phyloP scores from a whole-genome alignment of 2,888 invertebrate species.

The Ochropleura plecta region DNA sequence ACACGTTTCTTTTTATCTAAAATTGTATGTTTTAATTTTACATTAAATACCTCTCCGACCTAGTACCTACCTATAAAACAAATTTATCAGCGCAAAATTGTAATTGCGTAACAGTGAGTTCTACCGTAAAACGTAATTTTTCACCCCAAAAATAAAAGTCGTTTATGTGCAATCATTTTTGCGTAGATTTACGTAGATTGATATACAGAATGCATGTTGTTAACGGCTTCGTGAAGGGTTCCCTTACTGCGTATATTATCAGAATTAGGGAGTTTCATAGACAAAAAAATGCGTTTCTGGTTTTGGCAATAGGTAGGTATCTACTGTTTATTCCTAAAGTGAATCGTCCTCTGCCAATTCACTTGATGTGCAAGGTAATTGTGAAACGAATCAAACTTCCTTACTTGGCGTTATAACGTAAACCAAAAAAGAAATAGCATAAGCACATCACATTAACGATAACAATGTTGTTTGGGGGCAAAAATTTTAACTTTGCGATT shows the following conservation, averaged over 20 bases:
- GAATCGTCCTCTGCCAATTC: neutral
- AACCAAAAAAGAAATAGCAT: neutral
- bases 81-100: too few species aligned
- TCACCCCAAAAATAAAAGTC: too few species aligned
- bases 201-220: too few species aligned
- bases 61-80: too few species aligned
- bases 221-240: too few species aligned
- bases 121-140: too few species aligned
- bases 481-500: neutral
- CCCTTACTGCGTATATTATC: neutral
- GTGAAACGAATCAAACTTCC: neutral
- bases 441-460: slow-evolving; percentile 2
- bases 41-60: too few species aligned
- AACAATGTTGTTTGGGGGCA: slow-evolving; percentile 5
- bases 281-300: neutral
- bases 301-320: neutral
- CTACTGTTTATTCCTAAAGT: neutral
- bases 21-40: too few species aligned
- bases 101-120: too few species aligned
- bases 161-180: too few species aligned
- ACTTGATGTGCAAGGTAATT: neutral
- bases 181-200: too few species aligned
- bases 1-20: too few species aligned
- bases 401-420: slow-evolving; percentile 7
- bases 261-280: neutral